These are phyloP conservation scores for Pangasius mekongensis DNA, from an alignment of 2,797 vertebrate genomes.

Conservation along the genomic window DNA sequence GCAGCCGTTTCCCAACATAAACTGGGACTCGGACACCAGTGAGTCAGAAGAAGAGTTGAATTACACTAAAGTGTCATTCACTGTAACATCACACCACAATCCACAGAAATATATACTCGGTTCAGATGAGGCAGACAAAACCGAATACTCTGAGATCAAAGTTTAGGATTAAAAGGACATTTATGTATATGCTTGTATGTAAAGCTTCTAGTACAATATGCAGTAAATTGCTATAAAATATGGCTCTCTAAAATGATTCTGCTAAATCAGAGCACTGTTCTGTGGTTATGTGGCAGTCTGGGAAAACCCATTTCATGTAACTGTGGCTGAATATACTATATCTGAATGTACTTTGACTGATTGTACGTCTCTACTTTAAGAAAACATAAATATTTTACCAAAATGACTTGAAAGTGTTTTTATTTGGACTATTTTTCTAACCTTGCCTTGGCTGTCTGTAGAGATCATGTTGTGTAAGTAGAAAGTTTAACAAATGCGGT, in stretches of 20 bases:
- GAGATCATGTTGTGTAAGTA: not conserved
- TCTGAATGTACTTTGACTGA: not conserved
- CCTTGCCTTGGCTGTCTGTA: not conserved
- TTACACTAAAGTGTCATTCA: conserved; percentile 35
- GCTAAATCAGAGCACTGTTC: not conserved
- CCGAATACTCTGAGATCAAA: conserved; percentile 39
- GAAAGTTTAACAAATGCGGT: not conserved
- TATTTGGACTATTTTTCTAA: not conserved
- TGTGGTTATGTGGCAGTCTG: not conserved
- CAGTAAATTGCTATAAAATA: not conserved
- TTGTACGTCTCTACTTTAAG: not conserved
- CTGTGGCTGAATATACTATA: not conserved
- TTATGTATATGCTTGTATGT: not conserved
- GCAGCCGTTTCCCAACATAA: conserved; percentile 12
- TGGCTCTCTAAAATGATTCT: not conserved
- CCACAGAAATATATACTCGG: not conserved
- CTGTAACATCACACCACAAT: conserved; percentile 13
- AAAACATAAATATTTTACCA: not conserved
- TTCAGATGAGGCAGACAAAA: conserved; percentile 40
- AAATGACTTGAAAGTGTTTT: not conserved
- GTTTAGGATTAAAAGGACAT: not conserved
- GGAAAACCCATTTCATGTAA: not conserved
- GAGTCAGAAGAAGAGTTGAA: conserved; percentile 39
- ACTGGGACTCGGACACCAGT: conserved; percentile 50
- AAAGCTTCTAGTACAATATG: not conserved